These are phyloP conservation scores for Dichetophora obliterata DNA, from an alignment of 2,888 invertebrate genomes.

Conservation along the genomic window DNA sequence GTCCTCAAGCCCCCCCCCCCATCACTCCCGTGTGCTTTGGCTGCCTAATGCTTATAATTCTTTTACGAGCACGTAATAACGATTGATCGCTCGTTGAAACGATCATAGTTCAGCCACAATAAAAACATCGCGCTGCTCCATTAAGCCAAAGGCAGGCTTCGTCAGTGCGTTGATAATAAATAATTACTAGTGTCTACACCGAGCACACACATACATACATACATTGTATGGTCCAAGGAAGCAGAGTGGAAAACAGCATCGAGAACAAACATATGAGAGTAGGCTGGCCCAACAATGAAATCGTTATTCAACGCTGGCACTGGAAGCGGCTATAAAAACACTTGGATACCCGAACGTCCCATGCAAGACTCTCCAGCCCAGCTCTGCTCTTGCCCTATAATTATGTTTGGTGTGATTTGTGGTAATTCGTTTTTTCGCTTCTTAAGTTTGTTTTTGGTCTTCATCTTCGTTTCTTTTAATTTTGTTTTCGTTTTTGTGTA, in stretches of 20 bases:
- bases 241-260: background rate
- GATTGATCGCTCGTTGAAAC: constrained; percentile 25
- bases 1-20: no score
- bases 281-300: background rate
- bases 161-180: constrained; percentile 1
- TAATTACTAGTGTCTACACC: constrained; percentile 2
- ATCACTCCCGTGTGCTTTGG: no score
- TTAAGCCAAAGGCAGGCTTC: background rate
- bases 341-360: background rate
- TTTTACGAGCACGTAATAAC: constrained; percentile 25
- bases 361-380: background rate
- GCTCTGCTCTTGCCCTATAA: background rate
- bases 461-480: background rate
- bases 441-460: background rate
- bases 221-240: background rate
- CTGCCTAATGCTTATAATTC: background rate
- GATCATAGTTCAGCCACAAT: constrained; percentile 4
- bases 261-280: background rate
- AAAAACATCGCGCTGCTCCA: background rate
- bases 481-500: background rate
- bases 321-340: constrained; percentile 6
- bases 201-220: no score
- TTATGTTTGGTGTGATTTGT: constrained; percentile 35
- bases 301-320: constrained; percentile 12
- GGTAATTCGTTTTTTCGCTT: constrained; percentile 22